phyloP scores from a whole-genome alignment of 2,797 vertebrate genomes.

The Graptemys geographica region DNA sequence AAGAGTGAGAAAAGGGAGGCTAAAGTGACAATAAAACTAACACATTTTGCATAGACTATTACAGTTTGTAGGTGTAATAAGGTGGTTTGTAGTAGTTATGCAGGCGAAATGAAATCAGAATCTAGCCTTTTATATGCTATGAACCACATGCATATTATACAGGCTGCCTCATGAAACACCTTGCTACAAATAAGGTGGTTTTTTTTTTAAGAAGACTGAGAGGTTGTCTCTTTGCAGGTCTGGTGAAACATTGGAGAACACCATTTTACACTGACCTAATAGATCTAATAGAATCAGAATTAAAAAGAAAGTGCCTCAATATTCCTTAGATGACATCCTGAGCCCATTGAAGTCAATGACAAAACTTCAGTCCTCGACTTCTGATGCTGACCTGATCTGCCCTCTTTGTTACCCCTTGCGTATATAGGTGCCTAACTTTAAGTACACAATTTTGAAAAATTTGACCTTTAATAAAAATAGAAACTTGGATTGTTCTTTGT shows the following conservation, averaged over 20 bases:
- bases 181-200: neutral
- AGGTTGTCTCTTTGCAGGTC: neutral
- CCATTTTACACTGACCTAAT: too few species aligned
- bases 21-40: conserved; percentile 23
- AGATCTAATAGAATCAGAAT: neutral
- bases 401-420: neutral
- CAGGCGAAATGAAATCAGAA: conserved; percentile 16
- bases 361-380: neutral
- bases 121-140: neutral
- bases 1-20: conserved; percentile 20
- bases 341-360: neutral
- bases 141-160: neutral
- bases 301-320: conserved; percentile 14
- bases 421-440: neutral
- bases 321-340: conserved; percentile 2
- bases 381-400: conserved; percentile 43
- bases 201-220: neutral
- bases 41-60: neutral
- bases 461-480: neutral
- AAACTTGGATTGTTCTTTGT: neutral
- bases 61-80: neutral
- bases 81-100: neutral
- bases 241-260: neutral
- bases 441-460: neutral
- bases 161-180: neutral